Conservation (phyloP, 2,888 invertebrate genomes). For the Ectropis crepuscularia region DNA sequence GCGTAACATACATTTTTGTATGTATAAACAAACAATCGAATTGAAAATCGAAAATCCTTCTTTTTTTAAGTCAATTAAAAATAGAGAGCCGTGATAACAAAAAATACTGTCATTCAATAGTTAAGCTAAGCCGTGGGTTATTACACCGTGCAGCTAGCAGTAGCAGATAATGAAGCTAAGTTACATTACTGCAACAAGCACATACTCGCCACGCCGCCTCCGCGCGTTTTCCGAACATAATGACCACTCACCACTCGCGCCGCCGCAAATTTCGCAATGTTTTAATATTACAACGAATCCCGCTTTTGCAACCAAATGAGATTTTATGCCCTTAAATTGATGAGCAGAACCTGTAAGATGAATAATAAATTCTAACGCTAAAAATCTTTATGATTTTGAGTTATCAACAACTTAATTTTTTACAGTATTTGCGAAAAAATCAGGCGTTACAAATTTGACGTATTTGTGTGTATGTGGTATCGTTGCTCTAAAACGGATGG, state of each 20-base stretch:
- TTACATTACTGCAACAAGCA: background rate
- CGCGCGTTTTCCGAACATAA: conserved; percentile 20
- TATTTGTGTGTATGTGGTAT: too few species aligned
- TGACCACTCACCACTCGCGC: conserved; percentile 23
- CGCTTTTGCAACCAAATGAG: conserved; percentile 13
- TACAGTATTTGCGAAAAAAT: too few species aligned
- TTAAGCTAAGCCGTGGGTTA: too few species aligned
- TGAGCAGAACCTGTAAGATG: conserved; percentile 11
- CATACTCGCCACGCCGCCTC: conserved; percentile 3
- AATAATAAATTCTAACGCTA: conserved; percentile 12
- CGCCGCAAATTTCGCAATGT: conserved; percentile 20
- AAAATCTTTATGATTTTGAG: conserved; percentile 9
- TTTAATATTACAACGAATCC: conserved; percentile 26
- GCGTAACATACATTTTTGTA: too few species aligned
- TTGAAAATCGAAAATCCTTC: too few species aligned
- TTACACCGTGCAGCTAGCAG: background rate
- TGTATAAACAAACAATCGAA: too few species aligned
- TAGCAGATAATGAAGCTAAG: background rate
- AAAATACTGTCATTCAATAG: too few species aligned
- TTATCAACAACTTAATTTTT: background rate
- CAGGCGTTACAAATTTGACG: too few species aligned
- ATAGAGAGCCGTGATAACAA: too few species aligned
- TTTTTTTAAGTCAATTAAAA: too few species aligned
- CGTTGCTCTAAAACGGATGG: too few species aligned
- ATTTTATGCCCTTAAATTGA: conserved; percentile 20